phyloP scores from a whole-genome alignment of 1,140 invertebrate species.

The Ruditapes philippinarum region DNA sequence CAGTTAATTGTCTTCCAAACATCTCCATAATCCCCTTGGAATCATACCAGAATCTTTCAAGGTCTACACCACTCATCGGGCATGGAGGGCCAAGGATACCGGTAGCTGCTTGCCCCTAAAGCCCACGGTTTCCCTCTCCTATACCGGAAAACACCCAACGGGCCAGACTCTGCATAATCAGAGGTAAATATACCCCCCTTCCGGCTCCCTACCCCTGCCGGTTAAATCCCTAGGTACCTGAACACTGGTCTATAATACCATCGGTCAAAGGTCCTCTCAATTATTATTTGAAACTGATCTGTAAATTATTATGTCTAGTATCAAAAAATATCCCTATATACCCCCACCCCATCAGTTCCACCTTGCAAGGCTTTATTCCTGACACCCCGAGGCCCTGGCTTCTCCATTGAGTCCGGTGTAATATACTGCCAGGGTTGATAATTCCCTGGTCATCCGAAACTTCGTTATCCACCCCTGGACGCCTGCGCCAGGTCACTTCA shows the following conservation, averaged over 20 bases:
- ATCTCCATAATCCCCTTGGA: not conserved
- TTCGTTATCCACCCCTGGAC: not conserved
- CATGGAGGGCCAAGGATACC: conserved; percentile 4
- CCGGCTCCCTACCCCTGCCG: not conserved
- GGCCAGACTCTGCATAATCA: not conserved
- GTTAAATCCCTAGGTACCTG: not conserved
- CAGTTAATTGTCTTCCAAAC: not conserved
- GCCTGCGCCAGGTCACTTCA: not conserved
- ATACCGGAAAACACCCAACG: not conserved
- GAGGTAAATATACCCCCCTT: not conserved
- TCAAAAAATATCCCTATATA: not conserved
- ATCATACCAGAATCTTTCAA: conserved; percentile 11
- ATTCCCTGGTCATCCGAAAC: not conserved
- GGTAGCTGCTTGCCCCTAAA: conserved; percentile 5
- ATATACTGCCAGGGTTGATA: not conserved
- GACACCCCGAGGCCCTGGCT: not conserved
- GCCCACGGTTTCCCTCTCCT: not conserved
- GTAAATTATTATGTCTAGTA: not conserved
- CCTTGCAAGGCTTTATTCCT: not conserved
- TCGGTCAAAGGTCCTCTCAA: not conserved
- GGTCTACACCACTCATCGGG: not conserved
- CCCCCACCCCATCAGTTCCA: not conserved
- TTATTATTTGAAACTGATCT: not conserved
- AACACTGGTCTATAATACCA: not conserved
- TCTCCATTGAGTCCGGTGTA: not conserved